Percentiles rank a stretch among this genome's conserved stretches.
Evolutionary conservation across 2,888 invertebrate species (phyloP).

Genomic region (Machimus atricapillus): DNA sequence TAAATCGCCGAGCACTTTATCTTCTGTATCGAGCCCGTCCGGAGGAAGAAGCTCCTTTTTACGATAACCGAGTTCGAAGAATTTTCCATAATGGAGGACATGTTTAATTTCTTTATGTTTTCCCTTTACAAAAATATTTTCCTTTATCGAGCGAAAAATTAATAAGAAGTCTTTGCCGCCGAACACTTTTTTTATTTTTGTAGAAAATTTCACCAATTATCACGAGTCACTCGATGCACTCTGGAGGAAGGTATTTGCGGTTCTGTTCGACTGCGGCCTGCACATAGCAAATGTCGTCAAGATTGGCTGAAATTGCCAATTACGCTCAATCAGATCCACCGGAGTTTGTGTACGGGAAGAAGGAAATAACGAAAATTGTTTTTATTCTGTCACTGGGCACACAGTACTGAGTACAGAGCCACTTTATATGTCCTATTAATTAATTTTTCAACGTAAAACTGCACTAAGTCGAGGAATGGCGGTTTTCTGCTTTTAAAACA

Average conservation of each 20-base stretch:
- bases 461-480: neutral
- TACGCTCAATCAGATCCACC: neutral
- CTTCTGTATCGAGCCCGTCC: conserved; percentile 48
- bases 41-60: conserved; percentile 44
- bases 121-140: neutral
- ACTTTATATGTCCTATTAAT: neutral
- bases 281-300: conserved; percentile 5
- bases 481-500: neutral
- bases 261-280: neutral
- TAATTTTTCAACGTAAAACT: neutral
- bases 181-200: neutral
- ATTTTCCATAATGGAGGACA: conserved; percentile 44
- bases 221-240: neutral
- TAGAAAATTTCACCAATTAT: neutral
- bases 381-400: neutral
- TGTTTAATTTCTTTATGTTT: conserved; percentile 32
- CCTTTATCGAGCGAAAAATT: neutral
- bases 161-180: neutral
- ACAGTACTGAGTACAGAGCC: neutral
- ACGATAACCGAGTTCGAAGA: conserved; percentile 12
- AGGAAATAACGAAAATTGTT: neutral
- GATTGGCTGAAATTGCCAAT: neutral
- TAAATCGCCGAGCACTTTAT: conserved; percentile 48
- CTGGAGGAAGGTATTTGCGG: neutral
- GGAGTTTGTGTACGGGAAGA: neutral